Percentiles rank a stretch among this genome's conserved stretches.
phyloP scores from a whole-genome alignment of 2,113 vertebrate genomes.

The Sturnira hondurensis region DNA sequence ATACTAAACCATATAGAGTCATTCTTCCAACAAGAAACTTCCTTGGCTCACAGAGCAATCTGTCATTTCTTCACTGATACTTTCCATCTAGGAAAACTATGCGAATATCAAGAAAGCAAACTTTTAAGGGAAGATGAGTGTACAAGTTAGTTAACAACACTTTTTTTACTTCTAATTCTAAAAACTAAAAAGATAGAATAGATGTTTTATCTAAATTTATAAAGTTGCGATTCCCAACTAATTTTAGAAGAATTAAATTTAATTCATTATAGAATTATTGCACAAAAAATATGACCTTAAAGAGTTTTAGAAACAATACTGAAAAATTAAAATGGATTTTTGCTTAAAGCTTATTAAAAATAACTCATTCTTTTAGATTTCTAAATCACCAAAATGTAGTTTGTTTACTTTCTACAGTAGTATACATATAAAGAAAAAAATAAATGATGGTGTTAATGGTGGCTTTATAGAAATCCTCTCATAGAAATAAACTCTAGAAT shows the following conservation, averaged over 20 bases:
- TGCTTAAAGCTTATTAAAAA: not conserved
- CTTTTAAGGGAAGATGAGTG: not conserved
- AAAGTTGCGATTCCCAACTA: not conserved
- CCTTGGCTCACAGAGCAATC: not conserved
- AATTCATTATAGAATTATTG: not conserved
- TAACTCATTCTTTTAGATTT: not conserved
- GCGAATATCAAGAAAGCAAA: not conserved
- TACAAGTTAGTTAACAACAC: not conserved
- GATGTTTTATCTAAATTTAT: not conserved
- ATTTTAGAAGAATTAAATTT: not conserved
- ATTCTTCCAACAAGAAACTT: not conserved
- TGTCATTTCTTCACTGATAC: not conserved
- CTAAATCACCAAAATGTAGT: not conserved
- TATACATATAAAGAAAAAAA: not conserved
- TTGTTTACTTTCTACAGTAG: not conserved
- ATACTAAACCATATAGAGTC: not conserved
- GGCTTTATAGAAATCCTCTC: not conserved
- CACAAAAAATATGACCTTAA: not conserved
- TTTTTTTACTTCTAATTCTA: not conserved
- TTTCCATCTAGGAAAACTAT: not conserved
- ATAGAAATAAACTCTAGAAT: not conserved
- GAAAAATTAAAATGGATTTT: not conserved
- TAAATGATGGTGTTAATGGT: not conserved
- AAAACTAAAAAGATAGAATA: not conserved
- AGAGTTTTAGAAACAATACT: not conserved